Evolutionary conservation across 2,888 invertebrate genomes (phyloP).

Genomic region (Baccha elongata): DNA sequence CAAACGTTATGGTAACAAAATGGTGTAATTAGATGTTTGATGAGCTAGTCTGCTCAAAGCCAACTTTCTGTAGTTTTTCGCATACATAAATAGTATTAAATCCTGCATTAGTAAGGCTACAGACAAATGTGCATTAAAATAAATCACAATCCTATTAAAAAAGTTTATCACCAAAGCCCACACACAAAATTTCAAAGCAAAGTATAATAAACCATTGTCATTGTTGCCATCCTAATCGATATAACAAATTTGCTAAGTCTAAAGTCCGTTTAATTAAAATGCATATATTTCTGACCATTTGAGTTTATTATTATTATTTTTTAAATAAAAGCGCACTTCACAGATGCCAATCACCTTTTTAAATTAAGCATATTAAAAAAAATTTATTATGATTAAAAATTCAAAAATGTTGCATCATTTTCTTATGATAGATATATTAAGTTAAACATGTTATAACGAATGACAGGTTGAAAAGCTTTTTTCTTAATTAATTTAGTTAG

Average conservation of each 20-base stretch:
- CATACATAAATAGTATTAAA: too few species aligned
- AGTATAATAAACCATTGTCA: too few species aligned
- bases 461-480: too few species aligned
- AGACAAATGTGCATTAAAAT: too few species aligned
- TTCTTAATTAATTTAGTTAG: too few species aligned
- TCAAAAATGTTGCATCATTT: background rate
- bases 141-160: too few species aligned
- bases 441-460: too few species aligned
- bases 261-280: conserved; percentile 8
- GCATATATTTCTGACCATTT: background rate
- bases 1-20: too few species aligned
- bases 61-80: too few species aligned
- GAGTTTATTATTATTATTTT: background rate
- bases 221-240: background rate
- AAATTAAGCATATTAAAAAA: background rate
- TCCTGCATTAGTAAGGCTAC: background rate
- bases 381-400: background rate
- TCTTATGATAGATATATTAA: too few species aligned
- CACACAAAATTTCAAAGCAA: background rate
- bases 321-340: background rate
- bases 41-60: too few species aligned
- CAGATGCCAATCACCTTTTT: background rate
- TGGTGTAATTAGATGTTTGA: too few species aligned
- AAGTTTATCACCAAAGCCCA: background rate
- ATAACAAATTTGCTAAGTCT: background rate